Percentiles rank a stretch among this genome's conserved stretches.
Conservation (phyloP, 2,888 invertebrate genomes). For the Epistrophella euchroma region DNA sequence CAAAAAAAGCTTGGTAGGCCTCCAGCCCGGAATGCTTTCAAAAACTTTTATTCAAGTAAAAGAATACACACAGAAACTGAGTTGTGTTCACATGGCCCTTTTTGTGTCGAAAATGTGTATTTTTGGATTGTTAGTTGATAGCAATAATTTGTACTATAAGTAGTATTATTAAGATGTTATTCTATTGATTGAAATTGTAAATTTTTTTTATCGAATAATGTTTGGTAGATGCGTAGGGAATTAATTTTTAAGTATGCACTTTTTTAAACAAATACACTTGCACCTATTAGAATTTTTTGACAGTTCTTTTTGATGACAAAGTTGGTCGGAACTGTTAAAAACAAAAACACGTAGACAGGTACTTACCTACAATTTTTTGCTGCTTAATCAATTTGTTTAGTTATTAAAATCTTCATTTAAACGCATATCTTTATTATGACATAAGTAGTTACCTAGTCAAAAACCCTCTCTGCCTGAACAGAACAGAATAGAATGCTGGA, state of each 20-base stretch:
- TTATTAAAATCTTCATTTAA: too few relatives aligned
- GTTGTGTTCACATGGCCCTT: constrained; percentile 31
- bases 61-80: background rate
- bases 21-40: constrained; percentile 1
- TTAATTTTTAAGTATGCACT: background rate
- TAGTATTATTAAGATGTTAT: background rate
- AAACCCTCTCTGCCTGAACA: too few relatives aligned
- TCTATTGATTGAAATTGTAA: too few relatives aligned
- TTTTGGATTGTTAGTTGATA: constrained; percentile 16
- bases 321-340: too few relatives aligned
- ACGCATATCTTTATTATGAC: too few relatives aligned
- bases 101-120: constrained; percentile 12
- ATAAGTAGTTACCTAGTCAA: too few relatives aligned
- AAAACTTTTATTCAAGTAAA: background rate
- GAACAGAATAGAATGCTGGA: too few relatives aligned
- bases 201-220: too few relatives aligned
- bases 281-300: background rate
- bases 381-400: too few relatives aligned
- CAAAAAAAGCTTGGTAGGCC: background rate
- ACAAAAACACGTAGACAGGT: too few relatives aligned
- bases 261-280: background rate
- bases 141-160: background rate
- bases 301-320: too few relatives aligned
- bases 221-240: background rate
- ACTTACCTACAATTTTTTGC: too few relatives aligned